These are phyloP conservation scores for Musca domestica DNA, from an alignment of 1,140 invertebrate genomes.

Conservation along the genomic window DNA sequence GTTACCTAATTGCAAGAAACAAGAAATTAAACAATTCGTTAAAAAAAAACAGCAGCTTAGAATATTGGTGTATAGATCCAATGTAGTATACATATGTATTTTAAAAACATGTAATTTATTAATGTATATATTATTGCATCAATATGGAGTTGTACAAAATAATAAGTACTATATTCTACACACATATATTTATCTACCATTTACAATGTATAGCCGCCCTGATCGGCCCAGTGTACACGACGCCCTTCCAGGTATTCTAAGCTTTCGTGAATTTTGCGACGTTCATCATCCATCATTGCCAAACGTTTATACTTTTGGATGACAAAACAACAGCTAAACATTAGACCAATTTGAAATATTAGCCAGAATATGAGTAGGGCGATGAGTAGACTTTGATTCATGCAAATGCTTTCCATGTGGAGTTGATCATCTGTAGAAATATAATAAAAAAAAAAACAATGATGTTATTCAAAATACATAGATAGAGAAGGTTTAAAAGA, in stretches of 20 bases:
- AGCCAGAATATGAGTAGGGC: conserved; percentile 50
- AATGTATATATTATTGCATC: no score
- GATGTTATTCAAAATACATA: no score
- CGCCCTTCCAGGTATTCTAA: conserved; percentile 46
- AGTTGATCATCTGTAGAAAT: conserved; percentile 33
- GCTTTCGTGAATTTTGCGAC: conserved; percentile 42
- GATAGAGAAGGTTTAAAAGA: neutral
- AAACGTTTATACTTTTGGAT: conserved; percentile 46
- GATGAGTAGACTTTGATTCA: conserved; percentile 48
- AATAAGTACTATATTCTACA: no score
- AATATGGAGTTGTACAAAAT: no score
- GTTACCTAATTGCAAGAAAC: no score
- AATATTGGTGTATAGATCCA: conserved; percentile 2
- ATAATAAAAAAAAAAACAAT: neutral
- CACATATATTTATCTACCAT: no score
- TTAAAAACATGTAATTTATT: no score
- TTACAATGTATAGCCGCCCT: conserved; percentile 49
- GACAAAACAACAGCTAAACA: conserved; percentile 49
- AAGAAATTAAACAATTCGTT: neutral
- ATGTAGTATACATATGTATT: no score
- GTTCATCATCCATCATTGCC: conserved; percentile 47
- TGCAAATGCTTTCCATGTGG: conserved; percentile 45
- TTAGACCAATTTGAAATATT: conserved; percentile 45
- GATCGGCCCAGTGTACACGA: conserved; percentile 50
- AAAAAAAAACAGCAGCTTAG: neutral